Evolutionary conservation across 1,140 invertebrate species (phyloP).

Genomic region (Brachionus plicatilis): DNA sequence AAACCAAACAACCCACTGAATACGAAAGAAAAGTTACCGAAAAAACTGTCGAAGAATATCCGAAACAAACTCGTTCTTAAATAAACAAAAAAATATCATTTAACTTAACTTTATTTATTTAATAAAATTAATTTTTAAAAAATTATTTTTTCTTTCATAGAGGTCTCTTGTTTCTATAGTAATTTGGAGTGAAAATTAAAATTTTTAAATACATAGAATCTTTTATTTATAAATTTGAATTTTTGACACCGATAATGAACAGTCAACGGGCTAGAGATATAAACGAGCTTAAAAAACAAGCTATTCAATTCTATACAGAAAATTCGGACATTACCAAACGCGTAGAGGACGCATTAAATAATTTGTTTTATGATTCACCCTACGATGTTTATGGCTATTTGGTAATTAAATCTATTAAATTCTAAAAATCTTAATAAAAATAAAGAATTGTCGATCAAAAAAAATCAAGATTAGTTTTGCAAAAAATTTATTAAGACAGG

Average conservation of each 20-base stretch:
- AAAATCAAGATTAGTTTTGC: neutral
- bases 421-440: neutral
- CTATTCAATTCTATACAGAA: conserved; percentile 51
- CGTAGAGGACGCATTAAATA: conserved; percentile 53
- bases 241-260: neutral
- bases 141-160: neutral
- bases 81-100: neutral
- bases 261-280: conserved; percentile 30
- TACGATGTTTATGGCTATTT: conserved; percentile 53
- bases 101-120: neutral
- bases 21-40: neutral
- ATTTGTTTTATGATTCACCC: conserved; percentile 54
- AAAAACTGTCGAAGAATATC: conserved; percentile 8
- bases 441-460: neutral
- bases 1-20: neutral
- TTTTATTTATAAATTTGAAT: neutral
- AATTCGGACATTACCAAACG: conserved; percentile 52
- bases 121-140: neutral
- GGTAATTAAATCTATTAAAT: conserved; percentile 43
- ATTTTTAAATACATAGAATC: neutral
- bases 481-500: neutral
- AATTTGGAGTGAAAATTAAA: neutral
- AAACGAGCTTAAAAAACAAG: conserved; percentile 47
- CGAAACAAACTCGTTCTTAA: conserved; percentile 10
- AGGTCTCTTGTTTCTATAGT: neutral